Evolutionary conservation across 2,888 invertebrate genomes (phyloP), one percentile per base, ranked within the genome.

Genomic region (Xanthostigma xanthostigma): DNA sequence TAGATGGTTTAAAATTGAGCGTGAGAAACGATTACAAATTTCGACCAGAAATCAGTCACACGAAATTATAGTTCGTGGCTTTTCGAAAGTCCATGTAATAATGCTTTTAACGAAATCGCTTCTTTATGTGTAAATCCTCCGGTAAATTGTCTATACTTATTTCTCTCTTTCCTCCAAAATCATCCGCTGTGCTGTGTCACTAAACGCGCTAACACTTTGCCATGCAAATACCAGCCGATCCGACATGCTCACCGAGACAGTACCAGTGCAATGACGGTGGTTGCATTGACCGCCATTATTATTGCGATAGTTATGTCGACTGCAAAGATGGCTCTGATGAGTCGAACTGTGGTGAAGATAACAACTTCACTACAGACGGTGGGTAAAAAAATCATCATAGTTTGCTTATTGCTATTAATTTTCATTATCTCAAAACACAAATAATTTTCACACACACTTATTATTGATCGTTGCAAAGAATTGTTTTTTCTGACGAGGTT

Each of bases 251-350:
- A 14, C 45, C 62, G 14, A 68, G 68, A 53, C 72, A 83, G 61
- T 82, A 74, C 65, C 72, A 68, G 58, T 85, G 84, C 64, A 64
- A 64, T 54, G 75, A 74, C 64, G 75, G 76, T 35, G 62, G 65
- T 49, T 84, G 83, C 65, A 75, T 83, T 55, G 68, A 69, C 49
- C 62, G 63, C 45, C 59, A 60, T 35, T 71, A 65, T 55, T 63
- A 65, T 41, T 77, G 76, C 60, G 72, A 77, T 55, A 66, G 70
- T 41, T 63, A 66, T 45, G 62, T 63, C 48, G 75, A 76, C 56
- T 76, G 75, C 59, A 53, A 57, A 41, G 75, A 75, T 57, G 64
- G 62, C 54, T 71, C 73, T 46, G 75, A 76, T 61, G 75, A 76
- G 61, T 57, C 56, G 56, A 61, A 60, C 57, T 71, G 71, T 58